phyloP scores from a whole-genome alignment of 2,113 vertebrate species.

The Leucopternis melanops region DNA sequence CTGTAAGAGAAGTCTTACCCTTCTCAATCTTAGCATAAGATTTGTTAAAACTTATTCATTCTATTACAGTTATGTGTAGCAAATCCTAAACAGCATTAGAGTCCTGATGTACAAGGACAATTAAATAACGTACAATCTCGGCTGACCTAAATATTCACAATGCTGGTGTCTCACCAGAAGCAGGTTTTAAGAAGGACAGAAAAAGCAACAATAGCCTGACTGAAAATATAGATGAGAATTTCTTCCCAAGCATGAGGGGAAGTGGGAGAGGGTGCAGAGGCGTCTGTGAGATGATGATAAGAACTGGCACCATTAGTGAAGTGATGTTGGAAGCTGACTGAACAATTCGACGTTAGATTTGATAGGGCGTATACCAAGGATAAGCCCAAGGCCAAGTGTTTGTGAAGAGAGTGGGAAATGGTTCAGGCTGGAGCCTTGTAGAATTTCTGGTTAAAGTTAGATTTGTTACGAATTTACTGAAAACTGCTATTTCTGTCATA shows the following conservation, averaged over 20 bases:
- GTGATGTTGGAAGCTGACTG: slow-evolving; percentile 29
- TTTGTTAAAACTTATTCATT: not conserved
- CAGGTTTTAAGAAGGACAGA: not conserved
- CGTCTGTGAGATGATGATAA: slow-evolving; percentile 47
- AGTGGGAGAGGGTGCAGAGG: slow-evolving; percentile 11
- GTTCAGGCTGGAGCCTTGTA: not conserved
- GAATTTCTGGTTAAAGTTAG: not conserved
- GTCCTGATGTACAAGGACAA: not conserved
- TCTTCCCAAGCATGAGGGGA: not conserved
- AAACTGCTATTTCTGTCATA: not conserved
- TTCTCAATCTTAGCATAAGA: not conserved
- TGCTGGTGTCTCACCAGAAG: not conserved
- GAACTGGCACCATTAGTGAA: slow-evolving; percentile 43
- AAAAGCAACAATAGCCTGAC: not conserved
- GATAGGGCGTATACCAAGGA: slow-evolving; percentile 3
- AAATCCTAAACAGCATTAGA: not conserved
- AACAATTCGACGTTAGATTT: not conserved
- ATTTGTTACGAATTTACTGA: not conserved
- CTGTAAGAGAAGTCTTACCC: not conserved
- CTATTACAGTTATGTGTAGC: not conserved
- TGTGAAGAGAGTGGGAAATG: slow-evolving; percentile 45
- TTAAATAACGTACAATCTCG: not conserved
- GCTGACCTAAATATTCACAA: not conserved
- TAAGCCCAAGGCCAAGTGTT: slow-evolving; percentile 49
- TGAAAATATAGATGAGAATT: not conserved